These are phyloP conservation scores for Drosophila mulleri DNA, from an alignment of 2,888 invertebrate genomes.

Conservation along the genomic window DNA sequence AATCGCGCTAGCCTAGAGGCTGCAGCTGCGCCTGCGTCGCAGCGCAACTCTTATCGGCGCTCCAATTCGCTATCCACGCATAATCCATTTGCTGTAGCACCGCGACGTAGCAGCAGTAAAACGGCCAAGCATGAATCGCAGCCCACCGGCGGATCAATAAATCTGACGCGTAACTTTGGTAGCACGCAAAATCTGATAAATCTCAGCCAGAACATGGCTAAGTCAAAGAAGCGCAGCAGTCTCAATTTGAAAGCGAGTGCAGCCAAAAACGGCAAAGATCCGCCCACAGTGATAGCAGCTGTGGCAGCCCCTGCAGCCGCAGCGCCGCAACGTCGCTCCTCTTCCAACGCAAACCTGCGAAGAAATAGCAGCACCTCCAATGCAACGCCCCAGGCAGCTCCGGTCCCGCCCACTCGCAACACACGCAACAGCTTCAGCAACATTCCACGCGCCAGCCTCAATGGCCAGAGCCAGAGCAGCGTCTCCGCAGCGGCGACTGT, in stretches of 20 bases:
- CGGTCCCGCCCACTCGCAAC: constrained; percentile 67
- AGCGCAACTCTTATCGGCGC: constrained; percentile 76
- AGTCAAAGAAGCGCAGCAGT: constrained; percentile 84
- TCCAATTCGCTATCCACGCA: constrained; percentile 82
- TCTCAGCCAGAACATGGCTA: constrained; percentile 83
- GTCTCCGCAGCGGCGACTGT: constrained; percentile 44
- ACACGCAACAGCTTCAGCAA: constrained; percentile 83
- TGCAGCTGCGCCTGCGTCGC: constrained; percentile 29
- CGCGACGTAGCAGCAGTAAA: constrained; percentile 75
- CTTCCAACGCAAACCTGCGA: constrained; percentile 83
- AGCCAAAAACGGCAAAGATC: constrained; percentile 78
- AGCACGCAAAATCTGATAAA: constrained; percentile 85
- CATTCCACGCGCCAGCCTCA: constrained; percentile 84
- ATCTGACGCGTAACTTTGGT: constrained; percentile 84
- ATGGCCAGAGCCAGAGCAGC: constrained; percentile 45
- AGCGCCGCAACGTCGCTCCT: constrained; percentile 76
- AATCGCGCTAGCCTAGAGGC: constrained; percentile 74
- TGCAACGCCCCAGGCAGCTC: constrained; percentile 63
- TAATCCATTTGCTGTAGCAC: constrained; percentile 77
- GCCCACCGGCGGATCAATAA: constrained; percentile 68
- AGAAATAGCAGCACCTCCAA: constrained; percentile 76
- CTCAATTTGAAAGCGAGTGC: constrained; percentile 82
- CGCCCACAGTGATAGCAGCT: constrained; percentile 45
- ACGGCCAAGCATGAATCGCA: constrained; percentile 42
- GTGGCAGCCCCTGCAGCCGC: constrained; percentile 14